Evolutionary conservation across 1,140 invertebrate species (phyloP).

Genomic region (Eueides isabella): DNA sequence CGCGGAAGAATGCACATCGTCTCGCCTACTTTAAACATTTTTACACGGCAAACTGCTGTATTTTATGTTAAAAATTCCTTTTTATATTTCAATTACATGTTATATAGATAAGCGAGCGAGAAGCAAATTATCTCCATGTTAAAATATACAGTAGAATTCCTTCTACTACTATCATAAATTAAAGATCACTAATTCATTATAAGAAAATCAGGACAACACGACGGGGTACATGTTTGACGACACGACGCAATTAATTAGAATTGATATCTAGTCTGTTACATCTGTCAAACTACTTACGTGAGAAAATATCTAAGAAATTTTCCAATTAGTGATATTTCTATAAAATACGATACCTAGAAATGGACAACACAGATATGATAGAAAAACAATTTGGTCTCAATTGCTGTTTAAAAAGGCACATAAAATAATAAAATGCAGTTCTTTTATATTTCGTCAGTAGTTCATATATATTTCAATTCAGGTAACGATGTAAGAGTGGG

Average conservation of each 20-base stretch:
- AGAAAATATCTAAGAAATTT: slow-evolving; percentile 39
- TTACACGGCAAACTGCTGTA: not conserved
- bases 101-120: not conserved
- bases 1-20: slow-evolving; percentile 52
- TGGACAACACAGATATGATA: not conserved
- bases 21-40: slow-evolving; percentile 17
- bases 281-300: slow-evolving; percentile 39
- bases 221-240: slow-evolving; percentile 12
- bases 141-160: not conserved
- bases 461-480: not conserved
- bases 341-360: not conserved
- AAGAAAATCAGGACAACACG: not conserved
- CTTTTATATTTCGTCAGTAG: not conserved
- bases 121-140: not conserved
- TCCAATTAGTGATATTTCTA: slow-evolving; percentile 42
- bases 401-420: not conserved
- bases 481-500: slow-evolving; percentile 30
- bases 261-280: slow-evolving; percentile 26
- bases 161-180: not conserved
- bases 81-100: not conserved
- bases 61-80: not conserved
- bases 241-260: slow-evolving; percentile 21
- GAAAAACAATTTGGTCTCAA: not conserved
- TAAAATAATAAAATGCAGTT: not conserved
- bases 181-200: not conserved